Base-by-base conservation (phyloP, 1,140 invertebrate genomes). In the Diprion similis region DNA sequence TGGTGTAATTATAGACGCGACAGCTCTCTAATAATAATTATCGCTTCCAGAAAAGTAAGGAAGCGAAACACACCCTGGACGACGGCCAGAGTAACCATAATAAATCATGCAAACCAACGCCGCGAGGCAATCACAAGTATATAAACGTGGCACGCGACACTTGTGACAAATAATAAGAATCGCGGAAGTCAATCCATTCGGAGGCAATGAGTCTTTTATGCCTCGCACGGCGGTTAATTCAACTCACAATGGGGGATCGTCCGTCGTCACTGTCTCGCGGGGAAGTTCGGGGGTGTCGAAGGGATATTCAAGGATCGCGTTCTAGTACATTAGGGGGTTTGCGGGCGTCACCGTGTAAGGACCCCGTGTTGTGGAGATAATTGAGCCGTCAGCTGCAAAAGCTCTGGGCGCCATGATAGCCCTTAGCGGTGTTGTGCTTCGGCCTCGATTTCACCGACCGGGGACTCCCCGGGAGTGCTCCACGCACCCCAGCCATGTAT, bases 361-460 rank as follows among this genome's bases (percentile, higher is more conserved):
- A 59, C 79, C 76, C 78, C 76, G 51, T 59, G 51, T 80, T 77
- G 80, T 77, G 71, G 78, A 79, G 81, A 84, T 85, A 85, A 85
- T 85, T 85, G 84, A 85, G 79, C 82, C 82, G 84, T 85, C 84
- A 85, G 79, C 79, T 82, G 84, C 84, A 85, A 75, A 79, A 82
- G 78, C 79, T 80, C 79, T 79, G 68, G 79, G 79, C 78, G 78
- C 79, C 81, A 84, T 81, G 81, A 85, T 82, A 83, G 77, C 71
- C 66, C 69, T 46, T 82, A 83, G 77, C 71, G 68, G n/a, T 37
- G 46, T 46, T 46, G 18, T 70, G 8, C 51, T 59, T 59, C 66
- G 17, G 17, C 66, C 37, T 68, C 51, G 51, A 59, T 59, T 59
- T 59, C 51, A 59, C 51, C 51, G 51, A 17, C 11, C 51, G 24